These are phyloP conservation scores for Echinarachnius parma DNA, from an alignment of 53 echinoderm and acorn worm genomes.

Conservation along the genomic window DNA sequence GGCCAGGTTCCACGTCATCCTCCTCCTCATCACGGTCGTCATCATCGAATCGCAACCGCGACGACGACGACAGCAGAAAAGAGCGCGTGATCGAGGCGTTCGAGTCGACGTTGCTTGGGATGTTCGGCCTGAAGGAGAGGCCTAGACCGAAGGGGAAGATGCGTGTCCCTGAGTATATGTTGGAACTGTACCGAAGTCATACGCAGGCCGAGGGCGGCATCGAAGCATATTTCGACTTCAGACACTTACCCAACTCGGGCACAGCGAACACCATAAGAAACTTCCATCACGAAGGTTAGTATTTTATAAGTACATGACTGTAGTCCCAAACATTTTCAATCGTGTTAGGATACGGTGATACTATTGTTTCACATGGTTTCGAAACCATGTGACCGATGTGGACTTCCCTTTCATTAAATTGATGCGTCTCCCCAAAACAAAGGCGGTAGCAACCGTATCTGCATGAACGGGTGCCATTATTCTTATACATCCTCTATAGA, in stretches of 20 bases:
- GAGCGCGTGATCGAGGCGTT: constrained; percentile 81
- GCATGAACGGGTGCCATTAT: too few species aligned
- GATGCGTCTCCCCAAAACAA: too few species aligned
- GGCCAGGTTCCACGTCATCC: neutral
- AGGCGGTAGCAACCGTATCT: too few species aligned
- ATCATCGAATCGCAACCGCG: neutral
- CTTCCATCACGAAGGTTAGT: constrained; percentile 74
- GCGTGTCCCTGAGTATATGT: constrained; percentile 89
- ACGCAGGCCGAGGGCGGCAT: constrained; percentile 47
- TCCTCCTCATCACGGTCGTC: constrained; percentile 23
- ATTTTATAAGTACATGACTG: neutral
- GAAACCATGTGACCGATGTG: too few species aligned
- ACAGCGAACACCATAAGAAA: constrained; percentile 82
- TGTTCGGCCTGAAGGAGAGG: constrained; percentile 91
- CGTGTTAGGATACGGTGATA: too few species aligned
- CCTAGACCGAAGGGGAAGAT: constrained; percentile 70
- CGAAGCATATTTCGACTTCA: constrained; percentile 64
- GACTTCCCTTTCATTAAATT: too few species aligned
- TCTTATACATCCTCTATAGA: too few species aligned
- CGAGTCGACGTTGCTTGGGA: constrained; percentile 81
- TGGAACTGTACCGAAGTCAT: constrained; percentile 88
- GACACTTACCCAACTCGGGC: constrained; percentile 57
- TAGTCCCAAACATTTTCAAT: neutral
- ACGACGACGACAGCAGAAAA: constrained; percentile 48
- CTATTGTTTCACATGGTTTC: too few species aligned